Percentiles rank a stretch among this genome's conserved stretches.
Evolutionary conservation across 2,113 vertebrate genomes (phyloP).

Genomic region (Equus przewalskii): DNA sequence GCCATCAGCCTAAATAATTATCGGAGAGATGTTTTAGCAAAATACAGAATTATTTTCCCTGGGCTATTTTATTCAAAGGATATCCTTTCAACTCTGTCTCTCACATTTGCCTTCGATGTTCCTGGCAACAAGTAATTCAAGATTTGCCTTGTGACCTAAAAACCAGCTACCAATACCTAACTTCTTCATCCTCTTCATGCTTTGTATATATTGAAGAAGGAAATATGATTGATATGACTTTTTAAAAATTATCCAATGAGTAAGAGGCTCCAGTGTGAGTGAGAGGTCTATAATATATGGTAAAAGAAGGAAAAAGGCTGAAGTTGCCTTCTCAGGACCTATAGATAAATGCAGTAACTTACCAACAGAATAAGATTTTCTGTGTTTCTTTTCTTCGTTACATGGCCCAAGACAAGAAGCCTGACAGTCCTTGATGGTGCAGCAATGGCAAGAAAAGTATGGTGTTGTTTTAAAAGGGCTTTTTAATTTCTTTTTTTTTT

Average conservation of each 20-base stretch:
- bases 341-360: background rate
- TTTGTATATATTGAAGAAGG: background rate
- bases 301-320: background rate
- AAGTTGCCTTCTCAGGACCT: background rate
- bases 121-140: conserved; percentile 10
- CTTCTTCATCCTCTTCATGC: background rate
- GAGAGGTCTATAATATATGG: background rate
- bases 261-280: background rate
- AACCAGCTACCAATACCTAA: background rate
- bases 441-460: background rate
- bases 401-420: background rate
- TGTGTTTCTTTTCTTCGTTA: background rate
- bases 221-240: background rate
- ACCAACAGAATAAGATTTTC: background rate
- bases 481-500: too few species aligned
- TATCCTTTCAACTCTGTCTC: background rate
- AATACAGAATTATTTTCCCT: background rate
- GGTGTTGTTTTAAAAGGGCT: background rate
- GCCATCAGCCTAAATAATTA: background rate
- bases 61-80: background rate
- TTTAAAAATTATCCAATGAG: background rate
- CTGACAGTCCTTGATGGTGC: background rate
- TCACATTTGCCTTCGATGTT: background rate
- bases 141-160: background rate
- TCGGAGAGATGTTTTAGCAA: background rate